Evolutionary conservation across 2,888 invertebrate genomes (phyloP), one percentile per base, ranked within the genome.

Genomic region (Galerucella calmariensis): DNA sequence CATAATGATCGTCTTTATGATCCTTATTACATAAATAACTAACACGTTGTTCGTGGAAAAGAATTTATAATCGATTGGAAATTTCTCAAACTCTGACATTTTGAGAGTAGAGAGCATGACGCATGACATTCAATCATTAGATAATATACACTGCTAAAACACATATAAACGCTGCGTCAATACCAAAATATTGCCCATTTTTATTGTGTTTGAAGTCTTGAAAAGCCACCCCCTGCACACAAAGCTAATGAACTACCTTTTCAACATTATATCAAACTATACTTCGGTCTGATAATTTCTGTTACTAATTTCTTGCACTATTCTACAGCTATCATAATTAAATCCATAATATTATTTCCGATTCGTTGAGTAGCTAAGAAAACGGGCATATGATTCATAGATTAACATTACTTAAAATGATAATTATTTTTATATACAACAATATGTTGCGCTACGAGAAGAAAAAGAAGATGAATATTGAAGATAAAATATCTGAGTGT

Each of bases 391-490:
- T 11, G 11, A 58, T 62, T 35, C 14, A 41, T 14, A n/a, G 61
- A 35, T 62, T 62, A 35, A 62, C 61, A 62, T 62, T 59, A 59
- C 11, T 24, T 59, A 14, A 61, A 27, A 61, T 27, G 61, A 61
- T 61, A 62, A 27, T 58, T 62, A 27, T 35, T 61, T 62, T 62
- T 12, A 12, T 48, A 48, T n/a, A 14, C 14, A 62, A 62, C 58
- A 58, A 58, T 58, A 16, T 58, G 20, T 12, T 58, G 24, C 58
- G 58, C n/a, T 58, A 24, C 16, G 24, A 16, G 3, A 2, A 62
- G 11, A 48, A 14, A 2, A 46, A 46, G 48, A 48, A 48, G 61
- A 62, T 62, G 1, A 41, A 14, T 14, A 35, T 24, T n/a, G 2
- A 2, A 35, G 61, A 62, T 62, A 62, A 62, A 24, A 12, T 62